Evolutionary conservation across 2,113 vertebrate genomes (phyloP).

Genomic region (Labeo catla): DNA sequence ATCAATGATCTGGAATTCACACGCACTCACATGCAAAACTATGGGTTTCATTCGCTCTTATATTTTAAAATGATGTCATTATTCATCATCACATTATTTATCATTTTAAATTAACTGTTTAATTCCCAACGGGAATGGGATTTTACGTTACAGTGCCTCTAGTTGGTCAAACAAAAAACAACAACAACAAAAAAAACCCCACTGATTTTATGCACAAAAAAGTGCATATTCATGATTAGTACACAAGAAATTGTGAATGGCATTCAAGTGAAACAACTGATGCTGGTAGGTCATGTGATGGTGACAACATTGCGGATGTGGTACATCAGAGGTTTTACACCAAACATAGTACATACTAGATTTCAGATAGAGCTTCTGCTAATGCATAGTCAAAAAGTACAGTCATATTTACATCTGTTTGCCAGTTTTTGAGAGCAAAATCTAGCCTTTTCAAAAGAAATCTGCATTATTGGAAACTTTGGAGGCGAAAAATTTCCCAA

Average conservation of each 20-base stretch:
- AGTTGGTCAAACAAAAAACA: not conserved
- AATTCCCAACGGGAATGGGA: not conserved
- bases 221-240: not conserved
- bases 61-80: not conserved
- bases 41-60: not conserved
- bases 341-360: too few relatives aligned
- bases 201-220: not conserved
- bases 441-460: too few relatives aligned
- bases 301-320: not conserved
- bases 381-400: too few relatives aligned
- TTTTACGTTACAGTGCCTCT: not conserved
- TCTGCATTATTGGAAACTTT: too few relatives aligned
- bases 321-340: not conserved
- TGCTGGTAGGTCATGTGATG: not conserved
- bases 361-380: too few relatives aligned
- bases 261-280: not conserved
- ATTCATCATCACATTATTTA: too few relatives aligned
- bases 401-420: not conserved
- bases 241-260: not conserved
- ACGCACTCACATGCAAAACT: not conserved
- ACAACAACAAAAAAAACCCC: not conserved
- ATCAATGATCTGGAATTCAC: not conserved
- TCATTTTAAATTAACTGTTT: too few relatives aligned
- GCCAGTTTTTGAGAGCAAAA: not conserved
- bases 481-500: not conserved